These are phyloP conservation scores for Parapristionchus giblindavisi DNA, from an alignment of 2,888 invertebrate species.

Conservation along the genomic window DNA sequence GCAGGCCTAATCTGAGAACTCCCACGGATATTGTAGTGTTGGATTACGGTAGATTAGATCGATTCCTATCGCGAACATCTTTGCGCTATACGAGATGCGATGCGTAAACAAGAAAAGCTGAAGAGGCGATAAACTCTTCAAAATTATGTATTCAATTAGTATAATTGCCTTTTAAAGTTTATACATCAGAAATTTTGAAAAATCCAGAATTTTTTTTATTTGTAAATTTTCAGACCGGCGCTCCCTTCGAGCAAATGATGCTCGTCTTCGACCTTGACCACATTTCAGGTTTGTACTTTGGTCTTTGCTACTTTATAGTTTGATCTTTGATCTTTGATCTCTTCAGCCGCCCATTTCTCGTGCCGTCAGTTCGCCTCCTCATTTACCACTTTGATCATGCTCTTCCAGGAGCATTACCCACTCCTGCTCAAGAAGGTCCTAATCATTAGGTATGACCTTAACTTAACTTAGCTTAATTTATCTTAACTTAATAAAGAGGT, in stretches of 20 bases:
- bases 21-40: no score
- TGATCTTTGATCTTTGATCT: slow-evolving; percentile 34
- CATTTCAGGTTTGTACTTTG: slow-evolving; percentile 47
- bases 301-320: not conserved
- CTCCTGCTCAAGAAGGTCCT: slow-evolving; percentile 67
- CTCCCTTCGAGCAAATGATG: slow-evolving; percentile 69
- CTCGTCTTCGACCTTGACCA: slow-evolving; percentile 69
- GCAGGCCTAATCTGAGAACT: no score
- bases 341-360: slow-evolving; percentile 63
- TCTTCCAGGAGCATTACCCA: slow-evolving; percentile 69
- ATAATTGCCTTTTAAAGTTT: no score
- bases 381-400: slow-evolving; percentile 68
- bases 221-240: slow-evolving; percentile 54
- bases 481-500: not conserved
- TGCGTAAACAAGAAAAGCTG: no score
- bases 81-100: no score
- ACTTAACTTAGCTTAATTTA: slow-evolving; percentile 15
- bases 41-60: no score
- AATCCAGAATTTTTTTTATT: no score
- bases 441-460: slow-evolving; percentile 55
- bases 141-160: no score
- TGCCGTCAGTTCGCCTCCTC: slow-evolving; percentile 68
- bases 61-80: no score
- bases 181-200: no score
- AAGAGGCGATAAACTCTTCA: no score